Evolutionary conservation across 2,797 vertebrate genomes (phyloP), one percentile per base, ranked within the genome.

Genomic region (Pseudochirops corinnae): DNA sequence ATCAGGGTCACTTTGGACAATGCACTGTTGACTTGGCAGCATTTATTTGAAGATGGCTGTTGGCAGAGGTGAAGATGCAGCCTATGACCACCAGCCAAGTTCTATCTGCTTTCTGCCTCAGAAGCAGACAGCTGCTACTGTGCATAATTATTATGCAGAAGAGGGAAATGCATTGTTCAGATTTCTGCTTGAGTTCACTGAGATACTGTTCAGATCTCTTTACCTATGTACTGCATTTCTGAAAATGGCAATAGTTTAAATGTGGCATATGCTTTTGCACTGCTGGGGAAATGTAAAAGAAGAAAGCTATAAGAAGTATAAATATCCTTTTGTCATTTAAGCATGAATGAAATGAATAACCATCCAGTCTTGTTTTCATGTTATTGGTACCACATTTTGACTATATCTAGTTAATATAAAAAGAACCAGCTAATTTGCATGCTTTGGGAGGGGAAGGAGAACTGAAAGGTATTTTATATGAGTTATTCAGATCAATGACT

Each of bases 41-140:
- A 55, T 3, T 90, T 92, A 57, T 0, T 57, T 50, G 1, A 11
- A 90, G 29, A 93, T 46, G 50, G 6, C 7, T 58, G 13, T 16
- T 92, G 56, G 92, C 58, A 67, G 67, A 93, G 31, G 33, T 96
- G 18, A 93, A 53, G 28, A 57, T 28, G 33, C 67, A n/a, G 29
- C 11, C 29, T 57, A 0, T 29, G 91, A 52, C 24, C 46, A 92
- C 39, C 33, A 90, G 14, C 55, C 91, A 67, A 50, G 11, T 16
- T 87, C 6, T 87, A 50, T 87, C 21, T 87, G 74, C 74, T 87
- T 87, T 93, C 1, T 57, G 5, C 31, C n/a, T 29, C 29, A 58
- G 55, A 26, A 90, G 46, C n/a, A 92, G 52, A 53, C 53, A 56
- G 14, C 26, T 55, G 33, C 3, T 57, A 13, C 29, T 28, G 3